phyloP scores from a whole-genome alignment of 2,797 vertebrate genomes.

The Brachymystax lenok region DNA sequence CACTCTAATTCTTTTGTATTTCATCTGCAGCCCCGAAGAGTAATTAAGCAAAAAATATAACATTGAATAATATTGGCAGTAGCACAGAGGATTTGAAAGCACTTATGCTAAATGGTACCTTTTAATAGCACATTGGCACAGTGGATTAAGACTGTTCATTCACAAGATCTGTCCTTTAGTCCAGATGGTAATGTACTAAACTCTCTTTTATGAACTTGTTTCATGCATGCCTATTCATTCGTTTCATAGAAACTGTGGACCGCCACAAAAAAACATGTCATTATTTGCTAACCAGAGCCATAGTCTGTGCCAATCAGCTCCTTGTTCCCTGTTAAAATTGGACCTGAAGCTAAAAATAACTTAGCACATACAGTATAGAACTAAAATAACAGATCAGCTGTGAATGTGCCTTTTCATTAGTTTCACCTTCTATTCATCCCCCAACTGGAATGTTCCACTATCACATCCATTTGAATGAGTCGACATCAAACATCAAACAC shows the following conservation, averaged over 20 bases:
- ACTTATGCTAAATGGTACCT: conserved; percentile 36
- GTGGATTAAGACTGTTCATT: conserved; percentile 34
- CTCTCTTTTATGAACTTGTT: background rate
- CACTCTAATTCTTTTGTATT: conserved; percentile 10
- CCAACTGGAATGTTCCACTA: background rate
- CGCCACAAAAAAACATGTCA: background rate
- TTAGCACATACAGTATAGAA: background rate
- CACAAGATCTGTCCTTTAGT: conserved; percentile 21
- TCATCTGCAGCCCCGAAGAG: conserved; percentile 14
- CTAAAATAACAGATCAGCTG: background rate
- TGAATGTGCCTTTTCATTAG: background rate
- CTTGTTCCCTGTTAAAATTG: background rate
- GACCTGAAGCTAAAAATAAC: background rate
- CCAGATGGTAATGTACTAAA: background rate
- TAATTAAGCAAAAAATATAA: background rate
- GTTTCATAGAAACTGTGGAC: background rate
- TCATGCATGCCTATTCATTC: background rate
- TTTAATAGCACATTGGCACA: conserved; percentile 35
- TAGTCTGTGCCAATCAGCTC: background rate
- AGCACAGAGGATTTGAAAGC: conserved; percentile 14
- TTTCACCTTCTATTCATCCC: conserved; percentile 3
- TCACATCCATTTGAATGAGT: background rate
- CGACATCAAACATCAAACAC: background rate
- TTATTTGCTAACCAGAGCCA: background rate
- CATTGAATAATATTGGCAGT: conserved; percentile 9